These are phyloP conservation scores for Drosophila eugracilis DNA, from an alignment of 1,140 invertebrate species.

Conservation along the genomic window DNA sequence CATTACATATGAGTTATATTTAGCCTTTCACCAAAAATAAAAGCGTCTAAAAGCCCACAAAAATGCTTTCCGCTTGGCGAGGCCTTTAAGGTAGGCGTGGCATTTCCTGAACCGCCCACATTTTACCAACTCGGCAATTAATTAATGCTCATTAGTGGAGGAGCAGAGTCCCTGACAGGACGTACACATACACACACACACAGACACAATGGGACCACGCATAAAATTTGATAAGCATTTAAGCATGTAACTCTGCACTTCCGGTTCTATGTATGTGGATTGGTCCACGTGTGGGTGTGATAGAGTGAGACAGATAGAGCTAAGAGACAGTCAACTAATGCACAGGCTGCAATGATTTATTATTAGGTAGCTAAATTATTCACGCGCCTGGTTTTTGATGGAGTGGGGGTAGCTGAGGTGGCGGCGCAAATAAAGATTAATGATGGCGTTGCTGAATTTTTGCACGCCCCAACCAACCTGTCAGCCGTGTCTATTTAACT, in stretches of 20 bases:
- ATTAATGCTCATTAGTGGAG: slow-evolving; percentile 80
- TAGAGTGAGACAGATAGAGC: slow-evolving; percentile 31
- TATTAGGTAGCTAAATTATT: slow-evolving; percentile 82
- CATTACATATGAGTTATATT: slow-evolving; percentile 8
- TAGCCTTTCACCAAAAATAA: slow-evolving; percentile 15
- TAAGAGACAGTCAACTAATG: slow-evolving; percentile 54
- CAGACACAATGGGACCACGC: slow-evolving; percentile 38
- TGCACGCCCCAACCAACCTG: slow-evolving; percentile 70
- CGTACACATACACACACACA: slow-evolving; percentile 1
- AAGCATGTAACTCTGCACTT: slow-evolving; percentile 81
- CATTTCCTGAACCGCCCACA: slow-evolving; percentile 20
- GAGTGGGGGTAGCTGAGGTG: not conserved
- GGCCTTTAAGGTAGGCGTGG: slow-evolving; percentile 45
- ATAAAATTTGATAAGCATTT: slow-evolving; percentile 83
- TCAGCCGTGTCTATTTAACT: slow-evolving; percentile 78
- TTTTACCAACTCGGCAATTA: slow-evolving; percentile 63
- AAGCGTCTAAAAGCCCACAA: slow-evolving; percentile 16
- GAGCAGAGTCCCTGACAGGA: slow-evolving; percentile 24
- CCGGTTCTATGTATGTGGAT: slow-evolving; percentile 38
- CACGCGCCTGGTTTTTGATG: slow-evolving; percentile 56
- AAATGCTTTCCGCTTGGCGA: slow-evolving; percentile 9
- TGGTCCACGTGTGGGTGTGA: slow-evolving; percentile 15
- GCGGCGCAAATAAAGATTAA: slow-evolving; percentile 78
- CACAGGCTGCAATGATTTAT: slow-evolving; percentile 79
- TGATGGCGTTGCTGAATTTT: slow-evolving; percentile 75